phyloP scores from a whole-genome alignment of 2,888 invertebrate genomes.

The Pachycephus smyrnensis region DNA sequence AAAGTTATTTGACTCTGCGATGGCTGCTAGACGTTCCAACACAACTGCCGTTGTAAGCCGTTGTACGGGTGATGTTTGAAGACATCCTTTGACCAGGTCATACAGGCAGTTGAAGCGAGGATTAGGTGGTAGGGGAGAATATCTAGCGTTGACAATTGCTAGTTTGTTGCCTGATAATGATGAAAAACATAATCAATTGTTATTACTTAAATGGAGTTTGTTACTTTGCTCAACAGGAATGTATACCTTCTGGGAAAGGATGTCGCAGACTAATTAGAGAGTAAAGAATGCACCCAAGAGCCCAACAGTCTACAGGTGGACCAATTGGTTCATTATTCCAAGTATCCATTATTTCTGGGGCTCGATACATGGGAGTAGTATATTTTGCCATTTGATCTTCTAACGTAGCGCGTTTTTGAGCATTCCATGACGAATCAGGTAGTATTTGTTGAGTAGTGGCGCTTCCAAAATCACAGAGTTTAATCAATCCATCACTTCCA shows the following conservation, averaged over 20 bases:
- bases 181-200: background rate
- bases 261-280: constrained; percentile 93
- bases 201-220: background rate
- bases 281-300: constrained; percentile 95
- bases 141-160: constrained; percentile 96
- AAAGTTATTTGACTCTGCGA: constrained; percentile 87
- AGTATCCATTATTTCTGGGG: constrained; percentile 98
- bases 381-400: constrained; percentile 91
- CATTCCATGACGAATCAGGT: constrained; percentile 93
- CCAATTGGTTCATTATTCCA: constrained; percentile 97
- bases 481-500: constrained; percentile 85
- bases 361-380: constrained; percentile 95
- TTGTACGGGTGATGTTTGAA: constrained; percentile 84
- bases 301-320: constrained; percentile 94
- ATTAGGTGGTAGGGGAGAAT: constrained; percentile 84
- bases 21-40: constrained; percentile 87
- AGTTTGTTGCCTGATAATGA: constrained; percentile 78
- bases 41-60: constrained; percentile 84
- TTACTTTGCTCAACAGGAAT: background rate
- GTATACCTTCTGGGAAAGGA: constrained; percentile 92
- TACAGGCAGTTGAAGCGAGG: constrained; percentile 87
- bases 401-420: constrained; percentile 87
- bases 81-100: constrained; percentile 81
- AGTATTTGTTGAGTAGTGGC: constrained; percentile 85
- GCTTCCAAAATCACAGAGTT: constrained; percentile 98